Percentiles rank a stretch among this genome's conserved stretches.
Conservation (phyloP, 2,113 vertebrate genomes). For the Caretta caretta region DNA sequence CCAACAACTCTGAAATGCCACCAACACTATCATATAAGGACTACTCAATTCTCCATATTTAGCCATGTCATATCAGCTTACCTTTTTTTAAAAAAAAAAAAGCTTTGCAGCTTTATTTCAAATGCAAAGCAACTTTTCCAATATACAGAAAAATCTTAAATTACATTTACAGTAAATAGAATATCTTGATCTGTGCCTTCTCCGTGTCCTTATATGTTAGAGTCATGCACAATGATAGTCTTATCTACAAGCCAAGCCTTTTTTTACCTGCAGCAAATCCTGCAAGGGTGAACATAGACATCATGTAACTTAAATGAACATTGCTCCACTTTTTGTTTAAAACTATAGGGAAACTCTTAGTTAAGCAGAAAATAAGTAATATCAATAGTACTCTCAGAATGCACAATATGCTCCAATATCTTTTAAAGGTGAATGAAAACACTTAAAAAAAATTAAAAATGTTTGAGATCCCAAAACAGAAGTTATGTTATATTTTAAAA, state of each 20-base stretch:
- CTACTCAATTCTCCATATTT: neutral
- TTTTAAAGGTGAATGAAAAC: neutral
- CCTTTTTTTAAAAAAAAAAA: slow-evolving; percentile 7
- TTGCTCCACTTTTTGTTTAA: neutral
- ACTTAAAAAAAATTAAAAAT: neutral
- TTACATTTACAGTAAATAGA: neutral
- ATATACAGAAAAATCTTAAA: neutral
- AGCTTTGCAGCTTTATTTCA: neutral
- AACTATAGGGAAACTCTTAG: neutral
- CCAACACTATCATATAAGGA: slow-evolving; percentile 33
- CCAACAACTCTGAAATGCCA: slow-evolving; percentile 71
- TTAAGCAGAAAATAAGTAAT: neutral
- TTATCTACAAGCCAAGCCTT: neutral
- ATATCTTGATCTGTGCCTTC: neutral
- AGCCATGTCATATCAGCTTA: neutral
- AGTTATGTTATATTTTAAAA: neutral
- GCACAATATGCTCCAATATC: too few species aligned
- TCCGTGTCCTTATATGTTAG: neutral
- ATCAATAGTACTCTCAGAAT: neutral
- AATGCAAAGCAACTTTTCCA: neutral
- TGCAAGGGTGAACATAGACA: neutral
- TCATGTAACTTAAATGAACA: neutral
- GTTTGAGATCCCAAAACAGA: neutral
- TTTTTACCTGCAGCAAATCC: neutral
- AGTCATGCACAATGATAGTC: neutral